Evolutionary conservation across 2,797 vertebrate species (phyloP), one percentile per base, ranked within the genome.

Genomic region (Decapterus maruadsi): DNA sequence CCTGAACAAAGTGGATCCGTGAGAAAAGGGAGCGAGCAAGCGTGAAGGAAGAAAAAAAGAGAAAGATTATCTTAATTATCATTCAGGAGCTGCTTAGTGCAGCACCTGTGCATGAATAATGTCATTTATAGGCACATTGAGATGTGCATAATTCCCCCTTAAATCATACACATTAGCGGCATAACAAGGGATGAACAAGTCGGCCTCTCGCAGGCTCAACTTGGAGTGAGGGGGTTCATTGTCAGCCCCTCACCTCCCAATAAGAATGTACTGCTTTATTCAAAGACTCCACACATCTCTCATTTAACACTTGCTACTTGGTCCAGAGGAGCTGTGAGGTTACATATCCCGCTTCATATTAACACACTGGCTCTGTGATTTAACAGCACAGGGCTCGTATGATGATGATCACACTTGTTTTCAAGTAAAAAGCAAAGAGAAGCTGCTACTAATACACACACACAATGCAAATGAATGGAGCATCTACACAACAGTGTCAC

Each of bases 91-190:
- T 88, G 93, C 94, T 94, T 91, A 92, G 93, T 91, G 94, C 95
- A 94, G 94, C 95, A 96, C 95, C 95, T 95, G 95, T 95, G 95
- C 94, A 94, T 95, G 93, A 94, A 96, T 95, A 95, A 95, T 95
- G 94, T 95, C 92, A 91, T 95, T 95, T 95, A 95, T 91, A 90
- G 94, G 90, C 90, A 93, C 93, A 93, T 85, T 93, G 94, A 95
- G 92, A 95, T 93, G 91, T 94, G 94, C 92, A 94, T 94, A 94
- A 95, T 93, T 94, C 93, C 92, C 86, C 87, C 90, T 93, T 94
- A 95, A 95, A 95, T 95, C 94, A 94, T 86, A 91, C 92, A 94
- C 93, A 94, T 95, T 94, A 95, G 92, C 85, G 3, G 88, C 84
- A 91, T 93, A 94, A 94, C 93, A 94, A 94, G 93, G 91, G 91